Percentiles rank a stretch among this genome's conserved stretches.
Evolutionary conservation across 1,140 invertebrate species (phyloP).

Genomic region (Coenobita brevimanus): DNA sequence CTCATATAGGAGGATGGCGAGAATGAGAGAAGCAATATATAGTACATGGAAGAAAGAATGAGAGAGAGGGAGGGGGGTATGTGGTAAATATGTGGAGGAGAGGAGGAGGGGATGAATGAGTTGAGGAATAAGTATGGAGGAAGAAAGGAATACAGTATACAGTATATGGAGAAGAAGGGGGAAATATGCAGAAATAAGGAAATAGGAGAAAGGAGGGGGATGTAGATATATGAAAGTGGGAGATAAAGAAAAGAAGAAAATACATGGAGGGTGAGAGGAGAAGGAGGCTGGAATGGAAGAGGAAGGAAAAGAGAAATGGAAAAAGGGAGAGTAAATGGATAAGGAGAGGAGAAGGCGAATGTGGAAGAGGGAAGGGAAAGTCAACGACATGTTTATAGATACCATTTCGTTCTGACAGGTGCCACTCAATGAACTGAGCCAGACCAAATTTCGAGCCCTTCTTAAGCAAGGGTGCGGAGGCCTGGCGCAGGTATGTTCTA

Average conservation of each 20-base stretch:
- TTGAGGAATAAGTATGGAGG: background rate
- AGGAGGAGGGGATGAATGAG: background rate
- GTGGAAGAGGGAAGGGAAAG: background rate
- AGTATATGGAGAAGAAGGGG: background rate
- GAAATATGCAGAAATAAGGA: background rate
- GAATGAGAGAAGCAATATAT: background rate
- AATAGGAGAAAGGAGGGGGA: background rate
- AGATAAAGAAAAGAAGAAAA: background rate
- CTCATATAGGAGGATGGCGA: background rate
- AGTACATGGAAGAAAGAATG: background rate
- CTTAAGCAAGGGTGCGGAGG: conserved; percentile 91
- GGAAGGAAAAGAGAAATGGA: background rate
- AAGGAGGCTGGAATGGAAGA: background rate
- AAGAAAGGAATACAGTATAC: too few species aligned
- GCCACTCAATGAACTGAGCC: conserved; percentile 86
- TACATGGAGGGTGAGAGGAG: background rate
- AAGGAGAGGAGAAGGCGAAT: background rate
- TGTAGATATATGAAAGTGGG: background rate
- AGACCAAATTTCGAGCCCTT: conserved; percentile 93
- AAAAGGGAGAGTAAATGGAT: background rate
- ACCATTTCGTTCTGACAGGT: conserved; percentile 69
- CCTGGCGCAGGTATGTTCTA: conserved; percentile 91
- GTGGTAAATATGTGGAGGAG: background rate
- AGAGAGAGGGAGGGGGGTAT: background rate
- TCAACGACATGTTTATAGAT: conserved; percentile 21